Conservation (phyloP, 2,113 vertebrate genomes). For the Oophaga pumilio region DNA sequence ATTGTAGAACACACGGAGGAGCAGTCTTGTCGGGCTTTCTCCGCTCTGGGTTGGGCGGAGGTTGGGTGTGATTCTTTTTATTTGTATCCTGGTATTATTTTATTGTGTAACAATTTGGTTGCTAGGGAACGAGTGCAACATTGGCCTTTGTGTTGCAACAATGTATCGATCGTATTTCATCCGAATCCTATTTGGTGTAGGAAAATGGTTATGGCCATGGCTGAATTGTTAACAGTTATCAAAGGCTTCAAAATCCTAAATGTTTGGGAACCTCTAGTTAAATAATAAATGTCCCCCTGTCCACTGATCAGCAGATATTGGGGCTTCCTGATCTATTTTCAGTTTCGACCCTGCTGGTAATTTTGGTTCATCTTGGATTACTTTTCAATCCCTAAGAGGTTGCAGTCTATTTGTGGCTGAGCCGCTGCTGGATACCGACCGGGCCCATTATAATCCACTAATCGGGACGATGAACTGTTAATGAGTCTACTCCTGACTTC, state of each 20-base stretch:
- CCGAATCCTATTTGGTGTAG: too few relatives aligned
- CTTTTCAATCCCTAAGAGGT: background rate
- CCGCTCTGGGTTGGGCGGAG: background rate
- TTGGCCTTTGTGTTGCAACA: background rate
- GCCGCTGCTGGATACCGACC: background rate
- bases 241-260: background rate
- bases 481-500: background rate
- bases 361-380: background rate
- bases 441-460: background rate
- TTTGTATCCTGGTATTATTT: background rate
- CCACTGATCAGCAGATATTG: too few relatives aligned
- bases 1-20: background rate
- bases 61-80: slow-evolving; percentile 5
- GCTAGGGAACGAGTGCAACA: background rate
- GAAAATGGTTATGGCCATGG: too few relatives aligned
- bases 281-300: too few relatives aligned
- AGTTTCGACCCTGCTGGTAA: background rate
- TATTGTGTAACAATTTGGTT: slow-evolving; percentile 2
- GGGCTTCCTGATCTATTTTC: too few relatives aligned
- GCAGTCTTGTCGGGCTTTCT: background rate
- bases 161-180: background rate
- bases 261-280: too few relatives aligned
- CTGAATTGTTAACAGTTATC: too few relatives aligned
- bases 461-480: background rate
- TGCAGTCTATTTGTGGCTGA: background rate